phyloP scores from a whole-genome alignment of 64 coral and sea anemone species.

The Pachyseris speciosa region DNA sequence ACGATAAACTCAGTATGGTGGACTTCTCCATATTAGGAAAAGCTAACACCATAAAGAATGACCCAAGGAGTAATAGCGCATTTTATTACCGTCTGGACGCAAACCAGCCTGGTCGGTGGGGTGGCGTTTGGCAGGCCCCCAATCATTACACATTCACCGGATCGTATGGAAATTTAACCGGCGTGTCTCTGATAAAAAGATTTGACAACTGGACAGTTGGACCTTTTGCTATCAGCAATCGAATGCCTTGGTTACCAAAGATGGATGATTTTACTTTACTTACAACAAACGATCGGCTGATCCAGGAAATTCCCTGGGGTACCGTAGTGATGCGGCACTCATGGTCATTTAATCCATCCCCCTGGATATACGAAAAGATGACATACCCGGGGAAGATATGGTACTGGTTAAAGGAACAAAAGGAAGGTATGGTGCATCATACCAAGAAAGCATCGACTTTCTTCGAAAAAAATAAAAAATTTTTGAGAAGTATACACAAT shows the following conservation, averaged over 20 bases:
- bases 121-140: conserved; percentile 15
- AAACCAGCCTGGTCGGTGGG: neutral
- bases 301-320: neutral
- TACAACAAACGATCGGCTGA: neutral
- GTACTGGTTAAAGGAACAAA: conserved; percentile 11
- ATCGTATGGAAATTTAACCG: neutral
- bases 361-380: conserved; percentile 2
- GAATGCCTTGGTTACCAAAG: conserved; percentile 18
- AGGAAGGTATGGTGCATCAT: conserved; percentile 19
- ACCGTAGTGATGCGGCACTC: neutral
- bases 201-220: neutral
- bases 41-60: neutral
- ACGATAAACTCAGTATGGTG: neutral
- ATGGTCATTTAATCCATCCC: neutral
- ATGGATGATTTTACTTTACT: neutral
- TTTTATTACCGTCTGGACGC: conserved; percentile 6
- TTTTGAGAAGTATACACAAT: no score
- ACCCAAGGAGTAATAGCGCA: neutral
- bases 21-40: conserved; percentile 34
- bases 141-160: conserved; percentile 8
- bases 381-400: neutral
- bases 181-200: neutral
- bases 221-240: neutral
- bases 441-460: no score
- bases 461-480: no score